Evolutionary conservation across 1,140 invertebrate genomes (phyloP).

Genomic region (Atta cephalotes): DNA sequence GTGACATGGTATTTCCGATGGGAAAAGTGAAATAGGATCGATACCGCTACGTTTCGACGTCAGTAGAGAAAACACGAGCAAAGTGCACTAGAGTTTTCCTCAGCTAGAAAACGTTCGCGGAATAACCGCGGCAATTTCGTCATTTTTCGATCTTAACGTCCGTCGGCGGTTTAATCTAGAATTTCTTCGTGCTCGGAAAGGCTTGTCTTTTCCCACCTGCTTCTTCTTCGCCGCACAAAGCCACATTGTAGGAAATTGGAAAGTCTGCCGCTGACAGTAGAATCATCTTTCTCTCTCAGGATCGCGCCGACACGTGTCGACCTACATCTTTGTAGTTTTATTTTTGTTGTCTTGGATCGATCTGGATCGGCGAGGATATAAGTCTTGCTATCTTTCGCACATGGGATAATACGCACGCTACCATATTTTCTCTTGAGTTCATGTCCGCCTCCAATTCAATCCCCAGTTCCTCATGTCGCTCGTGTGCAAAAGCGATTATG

Average conservation of each 20-base stretch:
- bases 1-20: background rate
- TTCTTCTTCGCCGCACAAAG: slow-evolving; percentile 40
- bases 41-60: slow-evolving; percentile 15
- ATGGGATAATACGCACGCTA: slow-evolving; percentile 33
- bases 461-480: background rate
- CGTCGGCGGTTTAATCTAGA: slow-evolving; percentile 40
- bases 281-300: slow-evolving; percentile 41
- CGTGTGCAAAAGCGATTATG: background rate
- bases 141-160: slow-evolving; percentile 34
- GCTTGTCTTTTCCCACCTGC: slow-evolving; percentile 15
- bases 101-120: background rate
- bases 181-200: slow-evolving; percentile 7
- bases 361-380: slow-evolving; percentile 24
- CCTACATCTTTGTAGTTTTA: slow-evolving; percentile 48
- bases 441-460: slow-evolving; percentile 48
- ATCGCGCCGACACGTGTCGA: slow-evolving; percentile 50
- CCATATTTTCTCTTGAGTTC: slow-evolving; percentile 32
- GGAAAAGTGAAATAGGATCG: slow-evolving; percentile 32
- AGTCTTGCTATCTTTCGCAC: slow-evolving; percentile 33
- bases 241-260: slow-evolving; percentile 63
- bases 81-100: background rate
- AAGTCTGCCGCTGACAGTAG: slow-evolving; percentile 59
- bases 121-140: slow-evolving; percentile 48
- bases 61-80: background rate
- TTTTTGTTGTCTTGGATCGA: slow-evolving; percentile 40